phyloP scores from a whole-genome alignment of 2,888 invertebrate genomes.

The Lasioglossum morio region DNA sequence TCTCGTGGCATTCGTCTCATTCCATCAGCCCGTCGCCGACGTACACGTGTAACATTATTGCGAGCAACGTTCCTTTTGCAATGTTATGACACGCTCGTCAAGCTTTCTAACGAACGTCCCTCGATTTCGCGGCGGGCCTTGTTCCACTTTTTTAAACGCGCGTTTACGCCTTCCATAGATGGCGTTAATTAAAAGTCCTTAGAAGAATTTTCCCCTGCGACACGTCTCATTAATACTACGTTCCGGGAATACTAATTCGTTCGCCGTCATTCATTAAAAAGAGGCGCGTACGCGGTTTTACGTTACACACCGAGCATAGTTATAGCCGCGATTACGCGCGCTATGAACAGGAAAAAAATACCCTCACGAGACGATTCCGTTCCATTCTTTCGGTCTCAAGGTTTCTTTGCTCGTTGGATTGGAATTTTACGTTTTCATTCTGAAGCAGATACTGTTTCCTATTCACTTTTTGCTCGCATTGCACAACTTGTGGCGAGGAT shows the following conservation, averaged over 20 bases:
- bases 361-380: constrained; percentile 3
- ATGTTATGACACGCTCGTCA: constrained; percentile 47
- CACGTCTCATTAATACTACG: constrained; percentile 57
- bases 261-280: constrained; percentile 46
- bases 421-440: constrained; percentile 26
- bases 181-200: constrained; percentile 59
- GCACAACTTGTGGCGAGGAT: background rate
- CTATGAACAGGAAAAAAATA: constrained; percentile 14
- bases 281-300: constrained; percentile 31
- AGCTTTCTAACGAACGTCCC: constrained; percentile 47
- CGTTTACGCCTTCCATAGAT: constrained; percentile 40
- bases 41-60: constrained; percentile 4
- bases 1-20: background rate
- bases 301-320: constrained; percentile 40
- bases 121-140: constrained; percentile 51
- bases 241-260: constrained; percentile 47
- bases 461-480: background rate
- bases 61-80: constrained; percentile 39
- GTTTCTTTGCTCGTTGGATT: background rate
- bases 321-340: constrained; percentile 51
- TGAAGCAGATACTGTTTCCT: background rate
- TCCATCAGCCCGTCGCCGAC: background rate
- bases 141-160: constrained; percentile 59
- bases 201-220: constrained; percentile 48
- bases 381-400: constrained; percentile 9